Conservation (phyloP, 1,140 invertebrate genomes). For the Drosophila takahashii region DNA sequence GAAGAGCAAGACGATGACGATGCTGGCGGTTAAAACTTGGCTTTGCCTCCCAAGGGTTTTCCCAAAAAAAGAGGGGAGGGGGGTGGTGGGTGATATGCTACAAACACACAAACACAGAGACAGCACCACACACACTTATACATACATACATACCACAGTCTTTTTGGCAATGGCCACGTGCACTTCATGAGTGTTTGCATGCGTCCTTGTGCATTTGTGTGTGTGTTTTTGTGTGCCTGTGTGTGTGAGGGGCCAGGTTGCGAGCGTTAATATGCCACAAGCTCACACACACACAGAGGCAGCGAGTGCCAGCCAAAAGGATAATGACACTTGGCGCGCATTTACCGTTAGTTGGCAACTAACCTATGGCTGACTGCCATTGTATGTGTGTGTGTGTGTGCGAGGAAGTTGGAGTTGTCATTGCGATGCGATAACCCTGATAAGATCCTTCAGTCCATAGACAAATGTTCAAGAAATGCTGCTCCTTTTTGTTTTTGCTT, state of each 20-base stretch:
- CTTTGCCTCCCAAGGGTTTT: constrained; percentile 41
- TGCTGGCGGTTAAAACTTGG: constrained; percentile 73
- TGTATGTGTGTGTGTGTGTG: constrained; percentile 21
- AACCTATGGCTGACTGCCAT: constrained; percentile 29
- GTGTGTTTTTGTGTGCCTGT: constrained; percentile 16
- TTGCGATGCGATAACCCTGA: constrained; percentile 54
- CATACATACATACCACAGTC: constrained; percentile 25
- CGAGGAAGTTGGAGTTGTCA: constrained; percentile 44
- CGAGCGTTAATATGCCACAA: constrained; percentile 42
- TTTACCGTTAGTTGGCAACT: constrained; percentile 76
- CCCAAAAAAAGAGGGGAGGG: neutral
- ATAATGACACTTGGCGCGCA: constrained; percentile 78
- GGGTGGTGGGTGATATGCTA: constrained; percentile 21
- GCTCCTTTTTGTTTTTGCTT: constrained; percentile 25
- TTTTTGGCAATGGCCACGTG: constrained; percentile 72
- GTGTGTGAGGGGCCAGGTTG: constrained; percentile 36
- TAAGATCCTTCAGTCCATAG: constrained; percentile 48
- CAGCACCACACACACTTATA: neutral
- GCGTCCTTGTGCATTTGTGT: constrained; percentile 27
- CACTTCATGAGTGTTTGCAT: constrained; percentile 46
- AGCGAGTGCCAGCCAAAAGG: constrained; percentile 71
- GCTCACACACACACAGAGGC: constrained; percentile 14
- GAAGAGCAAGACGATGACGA: constrained; percentile 21
- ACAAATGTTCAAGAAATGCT: constrained; percentile 39
- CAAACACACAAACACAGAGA: constrained; percentile 6